Base-by-base conservation (phyloP, 2,888 invertebrate genomes). In the Listrodromus nycthemerus region DNA sequence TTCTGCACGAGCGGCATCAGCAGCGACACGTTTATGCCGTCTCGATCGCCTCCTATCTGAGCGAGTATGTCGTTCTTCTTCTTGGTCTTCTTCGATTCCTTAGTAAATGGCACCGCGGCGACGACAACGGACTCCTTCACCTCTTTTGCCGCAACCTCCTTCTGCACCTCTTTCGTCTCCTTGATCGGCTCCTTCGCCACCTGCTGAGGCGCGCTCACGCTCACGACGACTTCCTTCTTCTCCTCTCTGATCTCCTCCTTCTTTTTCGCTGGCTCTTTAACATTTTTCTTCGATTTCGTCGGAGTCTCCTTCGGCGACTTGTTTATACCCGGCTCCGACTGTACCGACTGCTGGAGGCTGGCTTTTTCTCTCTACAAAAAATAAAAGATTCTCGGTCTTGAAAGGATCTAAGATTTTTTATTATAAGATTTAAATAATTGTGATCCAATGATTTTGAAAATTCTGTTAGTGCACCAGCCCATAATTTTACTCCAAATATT, bases 1-100 rank as follows among this genome's bases (percentile, higher is more conserved):
- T 96, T 96, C 87, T 96, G 96, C 84, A 98, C 96, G 69, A 97
- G 95, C 45, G 96, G 95, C 92, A 96, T 95, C 85, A 97, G 91
- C 87, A 96, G 95, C 77, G 95, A 95, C 33, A 96, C 96, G 85
- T 95, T 96, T 87, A 96, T 95, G 67, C 95, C 96, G 90, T 96
- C 96, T 89, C 95, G 95, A 88, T 96, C 96, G 70, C 95, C 95
- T 30, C 96, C 94, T 87, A 95, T 93, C 89, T 95, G 95, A 81
- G 95, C 94, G 58, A 95, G 91, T 52, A 94, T 93, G 86, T 96
- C 96, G 88, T 94, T 95, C 90, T 95, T 95, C 93, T 95, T 95
- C 91, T 95, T 95, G 89, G 95, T 95, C 87, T 94, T 95, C 87
- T 92, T 93, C 2, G 92, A 88, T 58, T 92, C 93, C 66, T 92